Percentiles rank a stretch among this genome's conserved stretches.
Conservation (phyloP, 2,797 vertebrate species). For the Toxotes lorentzi region DNA sequence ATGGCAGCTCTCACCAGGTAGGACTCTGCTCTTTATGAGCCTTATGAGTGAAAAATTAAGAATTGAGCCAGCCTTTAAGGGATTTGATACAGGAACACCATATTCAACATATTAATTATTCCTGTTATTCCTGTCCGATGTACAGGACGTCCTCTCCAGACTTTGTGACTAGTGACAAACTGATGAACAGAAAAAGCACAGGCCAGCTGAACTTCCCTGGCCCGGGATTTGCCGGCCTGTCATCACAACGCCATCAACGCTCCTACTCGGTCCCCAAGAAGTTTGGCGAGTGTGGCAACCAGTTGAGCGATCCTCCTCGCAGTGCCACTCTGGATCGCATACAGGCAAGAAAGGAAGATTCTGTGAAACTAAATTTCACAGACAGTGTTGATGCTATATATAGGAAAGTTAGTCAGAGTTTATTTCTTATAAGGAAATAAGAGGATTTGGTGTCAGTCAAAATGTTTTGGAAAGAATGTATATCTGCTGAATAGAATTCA, state of each 20-base stretch:
- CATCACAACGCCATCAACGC: conserved; percentile 95
- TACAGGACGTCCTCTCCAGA: conserved; percentile 96
- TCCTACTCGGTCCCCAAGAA: conserved; percentile 99
- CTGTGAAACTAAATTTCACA: not conserved
- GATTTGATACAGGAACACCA: not conserved
- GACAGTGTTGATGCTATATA: not conserved
- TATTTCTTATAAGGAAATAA: no score
- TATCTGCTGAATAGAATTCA: not conserved
- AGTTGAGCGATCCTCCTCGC: conserved; percentile 91
- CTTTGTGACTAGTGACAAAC: conserved; percentile 91
- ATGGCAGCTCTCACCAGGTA: conserved; percentile 96
- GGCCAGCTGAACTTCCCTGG: conserved; percentile 95
- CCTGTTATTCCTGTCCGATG: conserved; percentile 11
- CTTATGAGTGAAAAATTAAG: not conserved
- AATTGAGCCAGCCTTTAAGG: not conserved
- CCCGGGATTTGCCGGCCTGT: conserved; percentile 84
- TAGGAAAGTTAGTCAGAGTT: not conserved
- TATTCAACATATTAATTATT: no score
- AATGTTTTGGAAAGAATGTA: not conserved
- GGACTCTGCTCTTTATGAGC: conserved; percentile 23
- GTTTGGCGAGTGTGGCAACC: conserved; percentile 93
- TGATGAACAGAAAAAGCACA: conserved; percentile 96
- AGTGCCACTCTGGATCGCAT: conserved; percentile 98
- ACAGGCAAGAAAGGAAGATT: conserved; percentile 79
- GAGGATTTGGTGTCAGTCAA: not conserved